A percentile compares a stretch with the other conserved stretches of the same genome.
These are phyloP conservation scores for Drosophila mercatorum DNA, from an alignment of 2,888 invertebrate genomes.

Conservation along the genomic window DNA sequence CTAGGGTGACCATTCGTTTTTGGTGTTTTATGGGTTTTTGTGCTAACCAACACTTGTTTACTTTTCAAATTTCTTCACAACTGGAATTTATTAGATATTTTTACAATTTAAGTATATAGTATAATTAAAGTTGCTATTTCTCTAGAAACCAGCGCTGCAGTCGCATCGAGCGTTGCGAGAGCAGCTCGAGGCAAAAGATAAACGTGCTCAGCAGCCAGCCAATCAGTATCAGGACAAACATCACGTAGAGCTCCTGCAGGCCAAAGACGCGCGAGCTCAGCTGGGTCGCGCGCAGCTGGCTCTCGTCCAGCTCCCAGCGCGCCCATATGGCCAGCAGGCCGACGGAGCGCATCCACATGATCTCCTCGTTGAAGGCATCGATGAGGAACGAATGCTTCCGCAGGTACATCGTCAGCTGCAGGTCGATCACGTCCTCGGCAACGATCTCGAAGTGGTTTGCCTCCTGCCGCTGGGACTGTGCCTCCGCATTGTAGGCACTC, in stretches of 20 bases:
- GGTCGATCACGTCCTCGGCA: conserved; percentile 48
- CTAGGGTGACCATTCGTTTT: conserved; percentile 5
- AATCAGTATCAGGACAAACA: conserved; percentile 36
- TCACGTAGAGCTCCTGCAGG: conserved; percentile 41
- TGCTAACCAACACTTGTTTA: neutral
- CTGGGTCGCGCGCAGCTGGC: conserved; percentile 15
- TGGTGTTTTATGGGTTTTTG: neutral
- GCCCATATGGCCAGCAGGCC: conserved; percentile 67
- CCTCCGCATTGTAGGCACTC: conserved; percentile 12
- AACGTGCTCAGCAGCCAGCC: conserved; percentile 33
- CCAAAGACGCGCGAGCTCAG: conserved; percentile 33
- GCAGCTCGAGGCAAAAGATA: conserved; percentile 46
- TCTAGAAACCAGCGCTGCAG: conserved; percentile 28
- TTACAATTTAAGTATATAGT: neutral
- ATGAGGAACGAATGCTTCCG: conserved; percentile 72
- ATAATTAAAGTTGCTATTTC: neutral
- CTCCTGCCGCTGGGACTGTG: neutral
- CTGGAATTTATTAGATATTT: neutral
- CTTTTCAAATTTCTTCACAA: neutral
- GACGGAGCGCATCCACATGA: conserved; percentile 59
- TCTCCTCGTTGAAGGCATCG: conserved; percentile 62
- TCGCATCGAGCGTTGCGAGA: conserved; percentile 22
- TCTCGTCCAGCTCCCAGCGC: conserved; percentile 45
- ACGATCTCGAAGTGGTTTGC: conserved; percentile 46
- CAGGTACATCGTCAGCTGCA: conserved; percentile 65